Evolutionary conservation across 2,888 invertebrate species (phyloP), one percentile per base, ranked within the genome.

Genomic region (Listrodromus nycthemerus): DNA sequence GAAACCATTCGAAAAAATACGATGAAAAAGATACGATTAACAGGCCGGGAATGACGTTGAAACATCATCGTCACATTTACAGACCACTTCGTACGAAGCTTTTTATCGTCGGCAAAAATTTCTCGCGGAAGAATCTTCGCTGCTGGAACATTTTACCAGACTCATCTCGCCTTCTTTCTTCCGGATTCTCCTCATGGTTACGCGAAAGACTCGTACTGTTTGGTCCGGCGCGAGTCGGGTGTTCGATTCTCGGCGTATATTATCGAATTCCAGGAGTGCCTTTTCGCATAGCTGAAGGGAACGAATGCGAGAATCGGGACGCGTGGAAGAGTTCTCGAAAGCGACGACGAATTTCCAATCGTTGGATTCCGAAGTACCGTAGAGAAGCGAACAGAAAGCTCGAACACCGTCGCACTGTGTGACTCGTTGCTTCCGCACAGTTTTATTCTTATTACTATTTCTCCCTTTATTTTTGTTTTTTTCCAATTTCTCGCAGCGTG

Each of bases 271-370:
- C 63, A 30, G 65, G 63, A 69, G 50, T 63, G 58, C 48, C 76
- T 77, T 24, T 37, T 30, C 63, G 74, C 50, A 65, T 50, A 48
- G 63, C 50, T 13, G 33, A 30, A 58, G 24, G 21, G 50, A 50
- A 33, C 27, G 33, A 65, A 37, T 21, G 33, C 30, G 63, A 27
- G 74, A 63, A 50, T 50, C 21, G 63, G 63, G 65, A 75, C 50
- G 27, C 63, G 0, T 67, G n/a, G 50, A 55, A 50, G 4, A 50
- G 30, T 7, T 33, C 30, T 13, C 19, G 50, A 50, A 16, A 50
- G 24, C 21, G 67, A 24, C 85, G 81, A 82, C 84, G 83, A 84
- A 85, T 85, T 85, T 85, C 41, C 82, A 84, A 85, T 85, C 63
- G 85, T 74, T 75, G 82, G 67, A 85, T 85, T 85, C 84, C 82